Base-by-base conservation (phyloP, 2,797 vertebrate species). In the Pantherophis vulpinus region DNA sequence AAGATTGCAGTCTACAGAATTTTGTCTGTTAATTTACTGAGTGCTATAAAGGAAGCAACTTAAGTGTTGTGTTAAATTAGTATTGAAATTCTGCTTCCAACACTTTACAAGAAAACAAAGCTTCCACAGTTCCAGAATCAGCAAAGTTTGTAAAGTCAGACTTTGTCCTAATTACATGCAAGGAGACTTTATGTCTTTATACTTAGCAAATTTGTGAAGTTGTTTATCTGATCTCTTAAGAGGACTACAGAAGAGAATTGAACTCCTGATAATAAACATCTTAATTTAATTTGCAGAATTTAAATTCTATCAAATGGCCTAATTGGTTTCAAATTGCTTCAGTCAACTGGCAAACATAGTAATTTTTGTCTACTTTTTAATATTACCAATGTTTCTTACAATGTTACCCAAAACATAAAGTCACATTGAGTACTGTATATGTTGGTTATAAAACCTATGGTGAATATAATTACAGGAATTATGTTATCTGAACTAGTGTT, bases 401-500 rank as follows among this genome's bases (percentile, higher is more conserved):
- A 54, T 54, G 51, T 83, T 91, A 11, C 96, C 93, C 87, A 90
- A 88, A 51, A 94, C 90, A 54, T 83, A 94, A 94, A 96, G 91
- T 92, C 89, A 89, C 42, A 29, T 86, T 90, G 92, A 94, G 3
- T 42, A 37, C 18, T 79, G 10, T 92, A 47, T 56, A 59, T 0
- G 0, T 93, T 93, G 94, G 88, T 96, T 97, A 95, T 90, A 92
- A 97, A 94, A 91, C 95, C 94, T 66, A 74, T 88, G 91, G 96
- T 90, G 94, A 95, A 93, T 89, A 61, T 93, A 96, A 96, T 95
- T 91, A 95, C 93, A 97, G 97, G 97, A 98, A 97, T 97, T 97
- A 96, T 93, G 96, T 91, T 90, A 94, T 96, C 96, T 92, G 96
- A 98, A 97, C 96, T 97, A 97, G 96, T 98, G 97, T 98, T 98